Conservation (phyloP, 2,888 invertebrate species). For the Melinaea menophilus region DNA sequence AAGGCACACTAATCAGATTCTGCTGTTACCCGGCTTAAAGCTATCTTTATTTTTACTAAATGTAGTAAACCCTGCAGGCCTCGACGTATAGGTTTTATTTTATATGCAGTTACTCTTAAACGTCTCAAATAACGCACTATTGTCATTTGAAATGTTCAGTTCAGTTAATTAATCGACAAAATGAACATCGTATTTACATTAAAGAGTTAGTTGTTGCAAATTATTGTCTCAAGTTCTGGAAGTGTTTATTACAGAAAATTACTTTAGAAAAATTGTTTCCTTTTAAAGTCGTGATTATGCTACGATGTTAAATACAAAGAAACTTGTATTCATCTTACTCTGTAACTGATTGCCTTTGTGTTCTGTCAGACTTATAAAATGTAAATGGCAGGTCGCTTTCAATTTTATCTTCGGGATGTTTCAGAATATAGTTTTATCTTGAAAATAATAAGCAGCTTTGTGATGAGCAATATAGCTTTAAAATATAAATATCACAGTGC, state of each 20-base stretch:
- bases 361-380: neutral
- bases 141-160: too few relatives aligned
- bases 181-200: neutral
- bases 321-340: neutral
- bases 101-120: neutral
- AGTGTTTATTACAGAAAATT: slow-evolving; percentile 5
- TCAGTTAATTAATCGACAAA: neutral
- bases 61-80: too few relatives aligned
- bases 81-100: too few relatives aligned
- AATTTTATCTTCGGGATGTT: too few relatives aligned
- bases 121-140: neutral
- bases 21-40: too few relatives aligned
- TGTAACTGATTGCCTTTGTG: neutral
- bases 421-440: too few relatives aligned
- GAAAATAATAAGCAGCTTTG: too few relatives aligned
- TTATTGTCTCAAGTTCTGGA: neutral
- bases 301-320: neutral
- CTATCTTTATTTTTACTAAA: too few relatives aligned
- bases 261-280: neutral
- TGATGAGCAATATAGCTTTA: too few relatives aligned
- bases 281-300: neutral
- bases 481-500: too few relatives aligned
- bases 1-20: too few relatives aligned
- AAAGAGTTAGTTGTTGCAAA: neutral
- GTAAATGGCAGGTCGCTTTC: neutral